A percentile compares a stretch with the other conserved stretches of the same genome.
Evolutionary conservation across 2,797 vertebrate species (phyloP).

Genomic region (Chelon auratus): DNA sequence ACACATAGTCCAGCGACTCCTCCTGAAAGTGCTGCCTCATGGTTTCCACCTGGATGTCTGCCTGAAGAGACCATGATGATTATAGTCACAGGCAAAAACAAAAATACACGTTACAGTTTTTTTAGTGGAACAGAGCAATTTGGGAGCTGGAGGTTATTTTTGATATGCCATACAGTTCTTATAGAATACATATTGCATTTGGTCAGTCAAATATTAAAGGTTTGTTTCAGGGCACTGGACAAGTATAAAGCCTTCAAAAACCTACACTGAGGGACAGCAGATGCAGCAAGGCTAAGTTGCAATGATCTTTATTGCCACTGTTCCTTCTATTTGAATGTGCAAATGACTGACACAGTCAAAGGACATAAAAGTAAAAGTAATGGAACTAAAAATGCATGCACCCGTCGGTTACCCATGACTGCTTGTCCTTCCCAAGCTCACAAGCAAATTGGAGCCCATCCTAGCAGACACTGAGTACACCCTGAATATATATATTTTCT

Average conservation of each 20-base stretch:
- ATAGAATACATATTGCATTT: background rate
- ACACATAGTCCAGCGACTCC: conserved; percentile 95
- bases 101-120: conserved; percentile 19
- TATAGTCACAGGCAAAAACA: conserved; percentile 42
- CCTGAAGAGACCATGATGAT: conserved; percentile 81
- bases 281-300: background rate
- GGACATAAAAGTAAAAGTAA: background rate
- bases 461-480: background rate
- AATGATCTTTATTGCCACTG: conserved; percentile 18
- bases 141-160: conserved; percentile 9
- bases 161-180: conserved; percentile 14
- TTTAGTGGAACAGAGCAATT: conserved; percentile 26
- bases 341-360: conserved; percentile 2
- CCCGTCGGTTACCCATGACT: background rate
- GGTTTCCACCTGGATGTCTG: conserved; percentile 91
- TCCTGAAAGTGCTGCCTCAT: conserved; percentile 95
- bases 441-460: background rate
- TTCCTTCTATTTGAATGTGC: background rate
- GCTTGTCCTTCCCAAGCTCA: background rate
- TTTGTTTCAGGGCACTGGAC: background rate
- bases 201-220: conserved; percentile 8
- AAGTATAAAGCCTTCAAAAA: background rate
- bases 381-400: background rate
- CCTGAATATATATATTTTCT: background rate
- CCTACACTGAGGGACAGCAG: conserved; percentile 1